Conservation (phyloP, 2,113 vertebrate genomes). For the Holacanthus passer region DNA sequence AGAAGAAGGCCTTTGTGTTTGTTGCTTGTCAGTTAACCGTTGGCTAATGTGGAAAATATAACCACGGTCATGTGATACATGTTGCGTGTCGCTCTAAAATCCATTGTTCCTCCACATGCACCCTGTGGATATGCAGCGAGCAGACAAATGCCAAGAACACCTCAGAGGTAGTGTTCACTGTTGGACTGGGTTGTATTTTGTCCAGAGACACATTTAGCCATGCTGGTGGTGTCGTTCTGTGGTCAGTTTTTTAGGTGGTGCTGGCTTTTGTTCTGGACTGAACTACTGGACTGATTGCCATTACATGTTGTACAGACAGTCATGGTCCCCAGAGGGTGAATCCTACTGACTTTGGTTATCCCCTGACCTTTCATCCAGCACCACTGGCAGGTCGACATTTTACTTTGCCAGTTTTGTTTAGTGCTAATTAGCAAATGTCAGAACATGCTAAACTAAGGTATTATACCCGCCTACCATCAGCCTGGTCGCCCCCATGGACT, state of each 20-base stretch:
- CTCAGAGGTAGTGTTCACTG: conserved; percentile 8
- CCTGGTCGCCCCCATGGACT: too few species aligned
- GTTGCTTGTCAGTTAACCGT: conserved; percentile 36
- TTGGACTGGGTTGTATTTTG: neutral
- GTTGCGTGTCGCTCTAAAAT: conserved; percentile 54
- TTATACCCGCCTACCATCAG: neutral
- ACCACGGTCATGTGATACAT: conserved; percentile 69
- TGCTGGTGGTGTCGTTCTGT: neutral
- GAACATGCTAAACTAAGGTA: neutral
- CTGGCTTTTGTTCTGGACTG: neutral
- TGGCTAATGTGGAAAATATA: conserved; percentile 70
- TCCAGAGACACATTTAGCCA: neutral
- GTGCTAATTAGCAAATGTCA: neutral
- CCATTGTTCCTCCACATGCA: conserved; percentile 59
- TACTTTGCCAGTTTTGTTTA: neutral
- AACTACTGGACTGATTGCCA: neutral
- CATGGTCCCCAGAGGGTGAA: neutral
- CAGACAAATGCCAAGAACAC: conserved; percentile 42
- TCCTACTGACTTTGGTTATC: neutral
- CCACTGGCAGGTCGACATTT: neutral
- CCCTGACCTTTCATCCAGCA: neutral
- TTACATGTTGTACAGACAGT: neutral
- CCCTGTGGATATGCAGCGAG: conserved; percentile 11
- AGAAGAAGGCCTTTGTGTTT: conserved; percentile 3
- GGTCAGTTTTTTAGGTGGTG: neutral